Conservation (phyloP, 2,797 vertebrate genomes). For the Neopelma chrysocephalum region DNA sequence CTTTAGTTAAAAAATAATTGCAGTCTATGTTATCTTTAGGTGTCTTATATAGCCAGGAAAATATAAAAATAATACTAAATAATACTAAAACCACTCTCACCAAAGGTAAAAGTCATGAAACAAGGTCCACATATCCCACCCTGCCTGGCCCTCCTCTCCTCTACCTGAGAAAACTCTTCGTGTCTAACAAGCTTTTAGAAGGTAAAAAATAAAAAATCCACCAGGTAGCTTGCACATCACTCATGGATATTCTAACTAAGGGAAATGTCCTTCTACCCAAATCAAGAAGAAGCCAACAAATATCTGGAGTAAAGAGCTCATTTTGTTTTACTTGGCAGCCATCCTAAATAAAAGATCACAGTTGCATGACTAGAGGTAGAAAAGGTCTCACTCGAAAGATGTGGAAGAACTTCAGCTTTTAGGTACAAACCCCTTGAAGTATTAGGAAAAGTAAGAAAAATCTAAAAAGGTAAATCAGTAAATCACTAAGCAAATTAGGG, state of each 20-base stretch:
- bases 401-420: not conserved
- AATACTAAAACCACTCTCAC: not conserved
- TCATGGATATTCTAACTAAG: not conserved
- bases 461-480: not conserved
- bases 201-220: not conserved
- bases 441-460: not conserved
- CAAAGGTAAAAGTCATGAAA: not conserved
- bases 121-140: not conserved
- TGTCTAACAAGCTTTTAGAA: not conserved
- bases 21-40: not conserved
- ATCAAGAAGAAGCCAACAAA: not conserved
- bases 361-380: accelerated
- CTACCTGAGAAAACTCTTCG: not conserved
- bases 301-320: not conserved
- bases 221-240: not conserved
- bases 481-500: not conserved
- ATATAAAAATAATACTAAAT: not conserved
- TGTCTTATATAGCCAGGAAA: not conserved
- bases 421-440: not conserved
- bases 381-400: accelerated
- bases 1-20: not conserved
- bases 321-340: not conserved
- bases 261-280: not conserved
- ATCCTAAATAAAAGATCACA: not conserved
- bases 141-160: not conserved